Evolutionary conservation across 2,797 vertebrate species (phyloP).

Genomic region (Cetoscarus ocellatus): DNA sequence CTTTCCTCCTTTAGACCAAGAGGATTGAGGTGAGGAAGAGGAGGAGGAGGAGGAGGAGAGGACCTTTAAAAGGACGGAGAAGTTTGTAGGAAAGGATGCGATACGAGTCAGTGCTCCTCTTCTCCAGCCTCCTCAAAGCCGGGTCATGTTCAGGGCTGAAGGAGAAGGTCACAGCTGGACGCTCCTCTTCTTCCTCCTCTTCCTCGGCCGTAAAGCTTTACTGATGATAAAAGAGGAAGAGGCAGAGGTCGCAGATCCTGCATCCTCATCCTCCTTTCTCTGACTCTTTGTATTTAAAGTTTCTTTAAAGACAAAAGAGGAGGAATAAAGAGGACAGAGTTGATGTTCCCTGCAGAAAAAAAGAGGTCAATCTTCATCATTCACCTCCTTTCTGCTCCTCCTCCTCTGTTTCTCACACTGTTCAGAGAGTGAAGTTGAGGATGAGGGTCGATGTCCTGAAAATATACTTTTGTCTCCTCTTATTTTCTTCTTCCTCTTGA

Average conservation of each 20-base stretch:
- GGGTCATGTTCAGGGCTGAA: conserved; percentile 76
- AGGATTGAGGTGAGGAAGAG: conserved; percentile 46
- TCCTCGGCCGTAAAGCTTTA: conserved; percentile 24
- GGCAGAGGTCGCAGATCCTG: neutral
- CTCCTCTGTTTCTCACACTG: conserved; percentile 7
- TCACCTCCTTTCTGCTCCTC: conserved; percentile 1
- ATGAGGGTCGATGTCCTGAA: neutral
- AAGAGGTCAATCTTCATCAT: conserved; percentile 9
- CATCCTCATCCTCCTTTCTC: conserved; percentile 33
- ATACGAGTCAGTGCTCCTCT: conserved; percentile 65
- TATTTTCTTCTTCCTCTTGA: neutral
- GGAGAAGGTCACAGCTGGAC: conserved; percentile 66
- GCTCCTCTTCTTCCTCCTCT: conserved; percentile 52
- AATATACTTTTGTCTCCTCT: neutral
- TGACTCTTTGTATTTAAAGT: conserved; percentile 17
- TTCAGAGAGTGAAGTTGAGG: neutral
- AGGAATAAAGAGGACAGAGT: conserved; percentile 11
- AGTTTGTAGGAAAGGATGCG: conserved; percentile 24
- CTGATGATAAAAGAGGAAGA: conserved; percentile 8
- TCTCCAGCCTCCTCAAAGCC: conserved; percentile 29
- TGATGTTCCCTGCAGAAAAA: conserved; percentile 5
- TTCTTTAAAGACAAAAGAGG: conserved; percentile 32
- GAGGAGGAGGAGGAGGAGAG: conserved; percentile 54
- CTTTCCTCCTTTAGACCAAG: conserved; percentile 59
- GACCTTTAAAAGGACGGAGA: conserved; percentile 44